Conservation (phyloP, 2,797 vertebrate species). For the Mus minutoides region DNA sequence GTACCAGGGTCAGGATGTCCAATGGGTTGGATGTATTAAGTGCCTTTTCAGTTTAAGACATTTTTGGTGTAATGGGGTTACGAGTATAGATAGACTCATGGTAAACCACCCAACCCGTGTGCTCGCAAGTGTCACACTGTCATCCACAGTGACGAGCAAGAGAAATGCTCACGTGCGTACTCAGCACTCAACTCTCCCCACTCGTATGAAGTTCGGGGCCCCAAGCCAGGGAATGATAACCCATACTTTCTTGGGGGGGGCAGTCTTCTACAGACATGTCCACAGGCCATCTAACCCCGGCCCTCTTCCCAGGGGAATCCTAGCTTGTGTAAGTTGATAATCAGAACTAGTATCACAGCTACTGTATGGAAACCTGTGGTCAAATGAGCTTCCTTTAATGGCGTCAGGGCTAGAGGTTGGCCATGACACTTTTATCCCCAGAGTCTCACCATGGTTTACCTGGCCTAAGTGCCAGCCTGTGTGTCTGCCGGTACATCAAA, state of each 20-base stretch:
- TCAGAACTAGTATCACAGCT: not conserved
- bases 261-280: not conserved
- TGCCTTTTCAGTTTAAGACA: not conserved
- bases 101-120: not conserved
- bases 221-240: not conserved
- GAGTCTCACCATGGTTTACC: not conserved
- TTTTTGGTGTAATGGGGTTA: not conserved
- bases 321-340: not conserved
- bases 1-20: not conserved
- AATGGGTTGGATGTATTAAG: too few species aligned
- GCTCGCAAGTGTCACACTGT: not conserved
- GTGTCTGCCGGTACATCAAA: not conserved
- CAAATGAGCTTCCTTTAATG: not conserved
- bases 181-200: not conserved
- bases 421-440: fast-evolving
- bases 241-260: not conserved
- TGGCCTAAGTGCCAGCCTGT: not conserved
- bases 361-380: not conserved
- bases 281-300: not conserved
- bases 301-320: not conserved
- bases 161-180: not conserved
- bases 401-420: not conserved
- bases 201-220: not conserved
- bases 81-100: not conserved
- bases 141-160: not conserved